phyloP scores from a whole-genome alignment of 1,140 invertebrate species.

The Aphidius gifuensis region DNA sequence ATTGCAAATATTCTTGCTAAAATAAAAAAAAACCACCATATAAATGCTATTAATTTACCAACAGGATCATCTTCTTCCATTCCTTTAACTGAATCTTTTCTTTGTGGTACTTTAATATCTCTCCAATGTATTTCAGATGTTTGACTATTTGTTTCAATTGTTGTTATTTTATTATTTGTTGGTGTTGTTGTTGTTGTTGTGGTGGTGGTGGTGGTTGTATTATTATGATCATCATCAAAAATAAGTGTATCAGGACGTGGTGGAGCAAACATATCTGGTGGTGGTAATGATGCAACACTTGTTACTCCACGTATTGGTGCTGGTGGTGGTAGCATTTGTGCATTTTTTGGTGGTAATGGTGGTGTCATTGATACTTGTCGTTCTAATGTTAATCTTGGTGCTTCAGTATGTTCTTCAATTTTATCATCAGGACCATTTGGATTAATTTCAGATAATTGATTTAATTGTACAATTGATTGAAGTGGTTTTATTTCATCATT shows the following conservation, averaged over 20 bases:
- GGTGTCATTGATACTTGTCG: constrained; percentile 46
- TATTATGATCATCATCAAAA: constrained; percentile 25
- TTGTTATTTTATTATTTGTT: constrained; percentile 20
- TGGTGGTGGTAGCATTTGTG: constrained; percentile 44
- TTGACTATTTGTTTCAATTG: constrained; percentile 15
- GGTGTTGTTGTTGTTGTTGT: constrained; percentile 14
- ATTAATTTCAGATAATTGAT: constrained; percentile 13
- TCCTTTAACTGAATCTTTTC: constrained; percentile 51
- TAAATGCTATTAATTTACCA: constrained; percentile 63
- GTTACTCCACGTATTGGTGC: constrained; percentile 48
- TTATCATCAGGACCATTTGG: not conserved
- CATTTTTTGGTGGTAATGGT: constrained; percentile 52
- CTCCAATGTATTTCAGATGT: constrained; percentile 14
- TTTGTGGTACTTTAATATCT: constrained; percentile 39
- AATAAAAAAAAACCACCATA: constrained; percentile 72
- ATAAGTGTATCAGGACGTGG: constrained; percentile 48
- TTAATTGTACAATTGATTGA: constrained; percentile 8
- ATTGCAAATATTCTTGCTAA: constrained; percentile 66
- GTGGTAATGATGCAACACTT: constrained; percentile 41
- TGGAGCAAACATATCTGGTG: constrained; percentile 50
- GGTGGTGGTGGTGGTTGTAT: constrained; percentile 17
- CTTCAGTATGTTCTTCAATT: constrained; percentile 17
- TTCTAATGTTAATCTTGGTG: constrained; percentile 30
- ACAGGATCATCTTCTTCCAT: constrained; percentile 68
- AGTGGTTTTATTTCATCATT: constrained; percentile 41